Percentiles rank a stretch among this genome's conserved stretches.
These are phyloP conservation scores for Napeogenes sylphis DNA, from an alignment of 2,888 invertebrate genomes.

Conservation along the genomic window DNA sequence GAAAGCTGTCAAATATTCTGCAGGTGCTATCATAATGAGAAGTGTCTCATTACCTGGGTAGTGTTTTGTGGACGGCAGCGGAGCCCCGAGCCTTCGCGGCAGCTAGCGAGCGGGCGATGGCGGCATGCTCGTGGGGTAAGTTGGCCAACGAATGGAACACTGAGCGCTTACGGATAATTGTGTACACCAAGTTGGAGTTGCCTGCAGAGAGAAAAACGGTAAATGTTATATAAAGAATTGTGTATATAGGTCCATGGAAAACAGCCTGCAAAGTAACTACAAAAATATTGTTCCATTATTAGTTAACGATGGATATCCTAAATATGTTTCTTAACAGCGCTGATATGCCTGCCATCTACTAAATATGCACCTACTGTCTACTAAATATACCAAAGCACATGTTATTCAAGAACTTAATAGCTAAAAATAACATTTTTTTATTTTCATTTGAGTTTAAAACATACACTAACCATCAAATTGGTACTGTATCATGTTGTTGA, in stretches of 20 bases:
- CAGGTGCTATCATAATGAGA: too few species aligned
- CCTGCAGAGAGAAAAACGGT: constrained; percentile 66
- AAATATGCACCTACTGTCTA: too few species aligned
- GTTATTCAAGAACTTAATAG: too few species aligned
- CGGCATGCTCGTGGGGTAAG: constrained; percentile 93
- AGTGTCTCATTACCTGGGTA: constrained; percentile 39
- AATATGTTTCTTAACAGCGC: too few species aligned
- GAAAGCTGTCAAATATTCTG: too few species aligned
- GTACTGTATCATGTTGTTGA: constrained; percentile 99
- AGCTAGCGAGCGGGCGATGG: constrained; percentile 87
- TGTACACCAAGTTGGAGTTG: constrained; percentile 99
- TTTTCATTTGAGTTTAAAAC: not conserved
- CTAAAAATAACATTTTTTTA: too few species aligned
- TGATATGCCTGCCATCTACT: too few species aligned
- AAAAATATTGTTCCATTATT: too few species aligned
- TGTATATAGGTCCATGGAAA: not conserved
- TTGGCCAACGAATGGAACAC: constrained; percentile 99
- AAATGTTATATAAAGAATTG: not conserved
- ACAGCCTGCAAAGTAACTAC: too few species aligned
- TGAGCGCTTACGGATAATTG: constrained; percentile 98
- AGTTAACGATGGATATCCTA: too few species aligned
- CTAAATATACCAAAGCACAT: too few species aligned
- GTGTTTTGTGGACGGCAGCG: constrained; percentile 34
- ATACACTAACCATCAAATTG: constrained; percentile 91
- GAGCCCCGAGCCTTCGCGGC: constrained; percentile 40